Conservation (phyloP, 2,113 vertebrate species). For the Sturnira hondurensis region DNA sequence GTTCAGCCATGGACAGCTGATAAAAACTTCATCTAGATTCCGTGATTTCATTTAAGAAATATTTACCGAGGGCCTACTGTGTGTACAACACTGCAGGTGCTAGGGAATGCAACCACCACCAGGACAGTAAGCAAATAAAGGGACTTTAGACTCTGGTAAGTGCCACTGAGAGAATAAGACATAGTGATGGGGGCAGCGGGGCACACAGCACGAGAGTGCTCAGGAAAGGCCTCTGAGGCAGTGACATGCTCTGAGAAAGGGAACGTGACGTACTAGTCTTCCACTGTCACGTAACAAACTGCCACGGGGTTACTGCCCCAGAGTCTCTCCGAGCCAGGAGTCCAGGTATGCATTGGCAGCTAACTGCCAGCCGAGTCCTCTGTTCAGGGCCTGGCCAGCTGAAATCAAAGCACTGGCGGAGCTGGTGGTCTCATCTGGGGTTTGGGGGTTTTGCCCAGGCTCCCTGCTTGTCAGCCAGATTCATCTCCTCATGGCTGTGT, state of each 20-base stretch:
- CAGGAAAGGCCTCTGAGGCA: background rate
- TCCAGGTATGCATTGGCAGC: background rate
- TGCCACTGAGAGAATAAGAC: background rate
- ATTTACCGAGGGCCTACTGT: background rate
- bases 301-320: background rate
- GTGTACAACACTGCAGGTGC: background rate
- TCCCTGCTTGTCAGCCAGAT: background rate
- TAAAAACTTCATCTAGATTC: constrained; percentile 31
- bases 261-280: background rate
- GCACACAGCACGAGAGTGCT: background rate
- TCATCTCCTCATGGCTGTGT: background rate
- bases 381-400: background rate
- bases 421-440: background rate
- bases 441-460: background rate
- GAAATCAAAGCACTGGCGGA: background rate
- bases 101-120: background rate
- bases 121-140: background rate
- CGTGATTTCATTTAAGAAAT: background rate
- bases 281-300: background rate
- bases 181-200: too few species aligned
- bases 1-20: constrained; percentile 8
- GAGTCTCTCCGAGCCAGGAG: background rate
- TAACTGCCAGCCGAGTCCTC: background rate
- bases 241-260: background rate
- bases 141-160: background rate